Percentiles rank a stretch among this genome's conserved stretches.
Evolutionary conservation across 2,888 invertebrate species (phyloP).

Genomic region (Micropterix aruncella): DNA sequence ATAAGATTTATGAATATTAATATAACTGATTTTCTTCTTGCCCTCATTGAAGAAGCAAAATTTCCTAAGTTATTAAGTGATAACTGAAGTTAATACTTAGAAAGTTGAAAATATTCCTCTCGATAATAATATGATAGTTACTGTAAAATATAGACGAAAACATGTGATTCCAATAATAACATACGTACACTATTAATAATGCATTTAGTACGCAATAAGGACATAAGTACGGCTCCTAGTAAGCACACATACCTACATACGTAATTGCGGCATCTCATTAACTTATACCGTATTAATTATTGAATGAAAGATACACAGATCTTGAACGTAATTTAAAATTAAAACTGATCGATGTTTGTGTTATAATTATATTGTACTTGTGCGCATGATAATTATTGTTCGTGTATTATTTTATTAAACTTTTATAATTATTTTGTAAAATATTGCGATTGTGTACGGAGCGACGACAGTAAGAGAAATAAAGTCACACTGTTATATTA

Average conservation of each 20-base stretch:
- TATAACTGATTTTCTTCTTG: too few relatives aligned
- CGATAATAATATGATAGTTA: too few relatives aligned
- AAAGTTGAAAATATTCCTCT: too few relatives aligned
- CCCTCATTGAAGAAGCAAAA: too few relatives aligned
- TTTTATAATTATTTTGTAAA: neutral
- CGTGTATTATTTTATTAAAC: neutral
- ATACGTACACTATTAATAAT: too few relatives aligned
- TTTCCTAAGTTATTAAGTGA: too few relatives aligned
- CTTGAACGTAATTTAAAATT: slow-evolving; percentile 10
- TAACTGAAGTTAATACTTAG: too few relatives aligned
- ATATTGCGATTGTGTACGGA: neutral
- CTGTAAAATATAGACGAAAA: too few relatives aligned
- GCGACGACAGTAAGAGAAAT: neutral
- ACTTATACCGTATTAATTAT: neutral
- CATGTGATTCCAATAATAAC: too few relatives aligned
- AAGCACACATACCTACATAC: neutral
- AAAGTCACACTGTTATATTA: neutral
- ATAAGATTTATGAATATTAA: too few relatives aligned
- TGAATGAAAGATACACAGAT: neutral
- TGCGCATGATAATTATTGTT: neutral
- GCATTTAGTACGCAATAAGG: too few relatives aligned
- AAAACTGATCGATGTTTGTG: slow-evolving; percentile 12
- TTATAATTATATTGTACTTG: slow-evolving; percentile 11
- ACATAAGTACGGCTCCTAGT: too few relatives aligned
- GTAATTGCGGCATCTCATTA: neutral